phyloP scores from a whole-genome alignment of 2,888 invertebrate genomes.

The Embidobia sp. region DNA sequence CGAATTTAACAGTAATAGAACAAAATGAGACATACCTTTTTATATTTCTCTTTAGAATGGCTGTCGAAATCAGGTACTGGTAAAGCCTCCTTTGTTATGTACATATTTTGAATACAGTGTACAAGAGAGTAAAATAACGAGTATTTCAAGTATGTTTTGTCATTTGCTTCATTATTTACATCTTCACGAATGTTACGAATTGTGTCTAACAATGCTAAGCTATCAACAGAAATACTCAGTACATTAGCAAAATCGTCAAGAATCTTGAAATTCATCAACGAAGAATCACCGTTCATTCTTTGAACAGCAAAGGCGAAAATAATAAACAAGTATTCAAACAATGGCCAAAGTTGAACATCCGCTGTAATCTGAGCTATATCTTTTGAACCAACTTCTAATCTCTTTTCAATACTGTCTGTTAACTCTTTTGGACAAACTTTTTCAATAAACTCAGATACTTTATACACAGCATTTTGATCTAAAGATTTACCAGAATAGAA shows the following conservation, averaged over 20 bases:
- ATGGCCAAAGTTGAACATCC: constrained; percentile 83
- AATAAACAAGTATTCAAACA: constrained; percentile 83
- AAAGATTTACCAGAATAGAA: constrained; percentile 64
- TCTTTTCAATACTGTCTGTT: no score
- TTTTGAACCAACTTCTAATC: constrained; percentile 42
- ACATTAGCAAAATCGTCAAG: constrained; percentile 68
- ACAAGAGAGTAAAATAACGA: constrained; percentile 68
- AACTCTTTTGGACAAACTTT: constrained; percentile 21
- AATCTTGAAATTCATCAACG: constrained; percentile 11
- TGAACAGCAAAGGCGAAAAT: constrained; percentile 75
- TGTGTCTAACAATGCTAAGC: constrained; percentile 71
- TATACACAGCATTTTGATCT: no score
- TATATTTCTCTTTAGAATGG: constrained; percentile 9
- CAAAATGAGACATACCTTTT: constrained; percentile 8
- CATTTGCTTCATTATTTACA: background rate
- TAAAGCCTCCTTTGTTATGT: constrained; percentile 23
- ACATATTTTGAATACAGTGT: constrained; percentile 65
- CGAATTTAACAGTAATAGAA: no score
- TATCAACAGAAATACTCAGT: constrained; percentile 73
- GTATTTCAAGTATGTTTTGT: constrained; percentile 58
- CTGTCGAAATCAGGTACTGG: constrained; percentile 1
- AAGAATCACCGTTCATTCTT: constrained; percentile 28
- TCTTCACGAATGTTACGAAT: constrained; percentile 43
- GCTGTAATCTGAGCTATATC: constrained; percentile 71
- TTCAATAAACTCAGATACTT: constrained; percentile 56